Evolutionary conservation across 1,140 invertebrate genomes (phyloP).

Genomic region (Lepidostoma basale): DNA sequence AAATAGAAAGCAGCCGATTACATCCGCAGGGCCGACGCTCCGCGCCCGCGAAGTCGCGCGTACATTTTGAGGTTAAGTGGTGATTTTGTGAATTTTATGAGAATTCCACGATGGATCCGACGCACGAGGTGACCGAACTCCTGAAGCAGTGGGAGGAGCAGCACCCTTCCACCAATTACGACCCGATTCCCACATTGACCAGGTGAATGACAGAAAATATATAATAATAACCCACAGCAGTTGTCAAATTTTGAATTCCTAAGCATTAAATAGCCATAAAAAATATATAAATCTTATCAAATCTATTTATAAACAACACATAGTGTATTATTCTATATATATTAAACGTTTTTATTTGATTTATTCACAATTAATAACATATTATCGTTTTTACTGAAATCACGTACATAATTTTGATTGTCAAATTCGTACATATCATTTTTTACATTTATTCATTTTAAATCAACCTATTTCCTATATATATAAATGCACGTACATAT

Average conservation of each 20-base stretch:
- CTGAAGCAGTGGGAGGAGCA: constrained; percentile 78
- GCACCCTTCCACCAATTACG: constrained; percentile 66
- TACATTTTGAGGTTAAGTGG: background rate
- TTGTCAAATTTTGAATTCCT: constrained; percentile 5
- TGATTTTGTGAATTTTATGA: background rate
- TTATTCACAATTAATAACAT: too few species aligned
- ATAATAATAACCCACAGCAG: background rate
- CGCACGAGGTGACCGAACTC: constrained; percentile 68
- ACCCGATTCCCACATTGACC: constrained; percentile 70
- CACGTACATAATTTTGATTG: too few species aligned
- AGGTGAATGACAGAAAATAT: constrained; percentile 53
- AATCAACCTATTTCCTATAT: too few species aligned
- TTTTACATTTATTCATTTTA: too few species aligned
- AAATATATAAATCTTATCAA: too few species aligned
- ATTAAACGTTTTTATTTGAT: too few species aligned
- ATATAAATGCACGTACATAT: too few species aligned
- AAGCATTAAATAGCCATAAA: too few species aligned
- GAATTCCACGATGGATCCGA: constrained; percentile 42
- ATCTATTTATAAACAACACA: too few species aligned
- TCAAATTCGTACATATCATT: too few species aligned
- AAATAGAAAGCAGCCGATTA: background rate
- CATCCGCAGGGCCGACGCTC: background rate
- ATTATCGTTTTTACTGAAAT: too few species aligned
- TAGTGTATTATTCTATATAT: too few species aligned
- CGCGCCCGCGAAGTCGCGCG: background rate